These are phyloP conservation scores for Burhinus oedicnemus DNA, from an alignment of 2,113 vertebrate species.

Conservation along the genomic window DNA sequence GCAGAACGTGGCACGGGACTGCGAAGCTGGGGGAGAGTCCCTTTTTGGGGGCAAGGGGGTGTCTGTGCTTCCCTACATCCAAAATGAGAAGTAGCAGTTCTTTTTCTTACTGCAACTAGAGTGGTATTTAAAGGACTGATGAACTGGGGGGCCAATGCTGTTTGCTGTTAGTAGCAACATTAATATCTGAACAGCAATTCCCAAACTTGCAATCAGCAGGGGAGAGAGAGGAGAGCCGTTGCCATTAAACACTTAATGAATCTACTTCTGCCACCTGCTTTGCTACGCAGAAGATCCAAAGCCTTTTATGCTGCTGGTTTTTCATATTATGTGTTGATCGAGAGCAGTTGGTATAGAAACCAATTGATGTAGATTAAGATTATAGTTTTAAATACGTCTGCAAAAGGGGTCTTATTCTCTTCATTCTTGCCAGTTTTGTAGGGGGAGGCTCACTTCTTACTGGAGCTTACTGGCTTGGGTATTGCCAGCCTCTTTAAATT, in stretches of 20 bases:
- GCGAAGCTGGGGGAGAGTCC: no score
- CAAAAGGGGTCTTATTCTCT: neutral
- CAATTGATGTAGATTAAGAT: neutral
- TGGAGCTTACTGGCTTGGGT: neutral
- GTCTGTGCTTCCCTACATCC: neutral
- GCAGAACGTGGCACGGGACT: neutral
- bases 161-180: neutral
- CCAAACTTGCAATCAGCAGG: neutral
- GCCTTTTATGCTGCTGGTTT: neutral
- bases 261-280: neutral
- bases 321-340: neutral
- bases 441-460: neutral
- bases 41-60: neutral
- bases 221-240: neutral
- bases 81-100: neutral
- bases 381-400: neutral
- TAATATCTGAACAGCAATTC: neutral
- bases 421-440: neutral
- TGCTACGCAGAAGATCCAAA: neutral
- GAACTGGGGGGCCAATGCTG: fast-evolving
- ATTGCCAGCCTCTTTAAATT: neutral
- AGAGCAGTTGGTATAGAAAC: neutral
- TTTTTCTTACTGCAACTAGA: neutral
- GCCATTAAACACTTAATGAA: neutral
- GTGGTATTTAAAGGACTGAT: neutral